Evolutionary conservation across 2,113 vertebrate species (phyloP), one percentile per base, ranked within the genome.

Genomic region (Osmerus mordax): DNA sequence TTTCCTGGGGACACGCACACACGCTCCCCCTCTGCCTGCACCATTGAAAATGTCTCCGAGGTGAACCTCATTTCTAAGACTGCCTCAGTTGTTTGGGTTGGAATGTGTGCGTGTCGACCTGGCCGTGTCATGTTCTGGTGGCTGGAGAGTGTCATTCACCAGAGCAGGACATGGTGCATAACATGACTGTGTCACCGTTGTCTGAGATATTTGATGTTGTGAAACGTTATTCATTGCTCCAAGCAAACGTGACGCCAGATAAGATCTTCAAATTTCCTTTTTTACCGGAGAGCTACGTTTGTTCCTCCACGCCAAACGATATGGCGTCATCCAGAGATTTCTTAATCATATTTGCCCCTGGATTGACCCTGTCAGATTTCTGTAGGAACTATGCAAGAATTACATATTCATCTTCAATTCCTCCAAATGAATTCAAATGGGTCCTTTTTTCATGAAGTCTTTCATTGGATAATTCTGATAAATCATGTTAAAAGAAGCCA

Each of bases 401-500:
- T 77, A 78, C 66, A 65, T 32, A 75, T 71, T 19, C 36, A 66
- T 80, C 78, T 86, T 11, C 65, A 53, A 76, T 68, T 77, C 53
- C 56, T 70, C 71, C 36, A 73, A 81, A 80, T 79, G 5, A 81
- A 78, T 83, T 76, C 69, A 82, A 85, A 88, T 70, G 58, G 75
- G 7, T 62, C 53, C 54, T 68, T 75, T 74, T 76, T 65, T 66
- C 63, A 47, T 21, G 54, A 70, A 76, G 76, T 78, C 81, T 84
- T 74, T 82, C 75, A 87, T 79, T 84, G 74, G 82, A 87, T 93
- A 92, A 87, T 94, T 95, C 90, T 93, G 94, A 94, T 92, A 89
- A 93, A 91, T 93, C 90, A 93, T 93, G 89, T 93, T 85, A 86
- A 91, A 90, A 90, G 89, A 88, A 86, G 89, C 88, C 87, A 85